Conservation (phyloP, 2,888 invertebrate genomes). For the Amphipyra berbera region DNA sequence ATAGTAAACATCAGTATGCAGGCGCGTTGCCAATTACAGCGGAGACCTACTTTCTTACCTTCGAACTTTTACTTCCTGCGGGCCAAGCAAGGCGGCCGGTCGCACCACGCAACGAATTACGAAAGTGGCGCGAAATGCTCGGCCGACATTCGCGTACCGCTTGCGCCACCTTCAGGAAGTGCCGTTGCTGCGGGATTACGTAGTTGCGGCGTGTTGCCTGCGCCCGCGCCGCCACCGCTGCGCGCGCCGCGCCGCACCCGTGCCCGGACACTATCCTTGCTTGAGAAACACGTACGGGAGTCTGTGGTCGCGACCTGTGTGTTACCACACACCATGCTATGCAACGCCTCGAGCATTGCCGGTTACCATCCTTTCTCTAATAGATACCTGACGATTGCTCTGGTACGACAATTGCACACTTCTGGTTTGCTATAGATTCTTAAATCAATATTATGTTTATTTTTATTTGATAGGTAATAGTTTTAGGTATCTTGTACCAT, state of each 20-base stretch:
- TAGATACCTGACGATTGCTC: slow-evolving; percentile 36
- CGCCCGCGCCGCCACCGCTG: slow-evolving; percentile 48
- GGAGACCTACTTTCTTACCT: slow-evolving; percentile 90
- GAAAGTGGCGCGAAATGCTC: slow-evolving; percentile 90
- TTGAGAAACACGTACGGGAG: slow-evolving; percentile 72
- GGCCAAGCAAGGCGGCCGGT: slow-evolving; percentile 86
- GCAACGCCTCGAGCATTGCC: slow-evolving; percentile 55
- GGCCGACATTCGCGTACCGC: slow-evolving; percentile 88
- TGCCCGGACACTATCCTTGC: slow-evolving; percentile 75
- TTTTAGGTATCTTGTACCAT: not conserved
- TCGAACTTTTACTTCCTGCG: slow-evolving; percentile 90
- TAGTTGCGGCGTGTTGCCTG: slow-evolving; percentile 72
- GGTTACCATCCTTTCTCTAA: slow-evolving; percentile 63
- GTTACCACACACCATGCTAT: slow-evolving; percentile 64
- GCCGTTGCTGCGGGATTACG: slow-evolving; percentile 87
- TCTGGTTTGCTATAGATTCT: slow-evolving; percentile 26
- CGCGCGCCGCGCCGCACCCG: slow-evolving; percentile 45
- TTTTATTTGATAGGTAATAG: slow-evolving; percentile 21
- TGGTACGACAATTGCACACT: slow-evolving; percentile 36
- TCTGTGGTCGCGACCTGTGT: slow-evolving; percentile 68
- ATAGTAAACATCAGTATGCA: slow-evolving; percentile 86
- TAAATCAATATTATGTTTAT: slow-evolving; percentile 27
- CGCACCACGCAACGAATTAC: slow-evolving; percentile 89
- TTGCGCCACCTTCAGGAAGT: slow-evolving; percentile 90
- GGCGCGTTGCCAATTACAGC: slow-evolving; percentile 88